Base-by-base conservation (phyloP, 2,797 vertebrate species). In the Ficedula albicollis region DNA sequence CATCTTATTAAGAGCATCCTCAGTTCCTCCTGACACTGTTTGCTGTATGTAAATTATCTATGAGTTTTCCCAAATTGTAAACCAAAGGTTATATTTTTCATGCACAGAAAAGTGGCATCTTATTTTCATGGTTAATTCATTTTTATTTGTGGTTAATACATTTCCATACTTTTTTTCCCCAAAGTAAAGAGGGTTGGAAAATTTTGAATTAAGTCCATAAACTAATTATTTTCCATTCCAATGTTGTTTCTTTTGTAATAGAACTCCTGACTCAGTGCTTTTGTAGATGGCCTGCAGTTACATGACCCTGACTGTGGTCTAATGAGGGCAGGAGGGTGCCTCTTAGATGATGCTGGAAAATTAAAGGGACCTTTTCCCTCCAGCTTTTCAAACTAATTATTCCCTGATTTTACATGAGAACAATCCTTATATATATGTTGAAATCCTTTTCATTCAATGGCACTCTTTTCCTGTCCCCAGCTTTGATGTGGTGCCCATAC, bases 151-250 rank as follows among this genome's bases (percentile, higher is more conserved):
- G 16, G 12, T 67, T 90, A 54, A 64, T 76, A 30, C 8, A 64
- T 74, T 87, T 69, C 56, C 22, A 44, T 63, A 20, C 7, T 23
- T 18, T 3, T 43, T 44, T 46, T 19, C 21, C 46, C 19, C 34
- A 39, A 16, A 29, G 16, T 72, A 58, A 79, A 82, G n/a, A 80
- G 15, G 4, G 4, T 69, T 85, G 59, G 52, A 78, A 91, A 72
- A 11, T 59, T 78, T 91, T 93, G 54, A 92, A 72, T 94, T 75
- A 93, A 68, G 64, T 77, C 87, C 75, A 83, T 89, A 92, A 90
- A 83, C 41, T 38, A 90, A 95, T 94, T 94, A 87, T 93, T 95
- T 96, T 85, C 43, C 4, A 9, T 89, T 92, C n/a, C 18, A 74
- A 1, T 43, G 22, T 23, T 78, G 38, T 68, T 93, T 85, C n/a